Evolutionary conservation across 2,888 invertebrate genomes (phyloP).

Genomic region (Ecliptopera silaceata): DNA sequence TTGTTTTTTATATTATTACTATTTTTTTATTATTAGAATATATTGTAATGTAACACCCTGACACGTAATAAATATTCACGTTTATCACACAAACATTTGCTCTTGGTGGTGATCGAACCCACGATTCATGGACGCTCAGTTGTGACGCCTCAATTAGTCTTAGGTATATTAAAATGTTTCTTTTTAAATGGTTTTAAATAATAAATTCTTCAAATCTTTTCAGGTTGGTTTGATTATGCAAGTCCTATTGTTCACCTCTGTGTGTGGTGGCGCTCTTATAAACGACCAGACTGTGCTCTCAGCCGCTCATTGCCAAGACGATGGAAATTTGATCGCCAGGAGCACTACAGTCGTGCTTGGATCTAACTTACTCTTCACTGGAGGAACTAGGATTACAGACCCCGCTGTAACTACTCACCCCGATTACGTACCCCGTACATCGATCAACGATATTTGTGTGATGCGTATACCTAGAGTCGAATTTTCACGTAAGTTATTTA

Average conservation of each 20-base stretch:
- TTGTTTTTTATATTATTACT: too few relatives aligned
- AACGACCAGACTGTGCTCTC: constrained; percentile 43
- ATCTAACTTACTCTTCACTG: constrained; percentile 50
- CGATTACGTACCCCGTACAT: constrained; percentile 46
- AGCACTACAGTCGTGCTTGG: constrained; percentile 49
- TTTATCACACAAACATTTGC: too few relatives aligned
- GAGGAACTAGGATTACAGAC: constrained; percentile 47
- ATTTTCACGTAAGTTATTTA: constrained; percentile 50
- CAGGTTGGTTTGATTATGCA: constrained; percentile 53
- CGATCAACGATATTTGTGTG: constrained; percentile 54
- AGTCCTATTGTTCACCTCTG: constrained; percentile 39
- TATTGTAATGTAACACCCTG: too few relatives aligned
- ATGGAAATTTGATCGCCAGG: constrained; percentile 43
- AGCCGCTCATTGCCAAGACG: constrained; percentile 51
- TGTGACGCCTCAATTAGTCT: too few relatives aligned
- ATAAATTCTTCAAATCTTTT: too few relatives aligned
- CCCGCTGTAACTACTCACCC: constrained; percentile 40
- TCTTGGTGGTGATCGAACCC: too few relatives aligned
- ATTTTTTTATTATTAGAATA: too few relatives aligned
- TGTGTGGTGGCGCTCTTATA: constrained; percentile 53
- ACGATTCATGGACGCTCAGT: too few relatives aligned
- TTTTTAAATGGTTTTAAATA: too few relatives aligned
- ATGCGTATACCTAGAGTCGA: constrained; percentile 39
- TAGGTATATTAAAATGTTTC: too few relatives aligned
- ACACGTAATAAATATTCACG: too few relatives aligned